Base-by-base conservation (phyloP, 2,888 invertebrate genomes). In the Melitaea athalia region DNA sequence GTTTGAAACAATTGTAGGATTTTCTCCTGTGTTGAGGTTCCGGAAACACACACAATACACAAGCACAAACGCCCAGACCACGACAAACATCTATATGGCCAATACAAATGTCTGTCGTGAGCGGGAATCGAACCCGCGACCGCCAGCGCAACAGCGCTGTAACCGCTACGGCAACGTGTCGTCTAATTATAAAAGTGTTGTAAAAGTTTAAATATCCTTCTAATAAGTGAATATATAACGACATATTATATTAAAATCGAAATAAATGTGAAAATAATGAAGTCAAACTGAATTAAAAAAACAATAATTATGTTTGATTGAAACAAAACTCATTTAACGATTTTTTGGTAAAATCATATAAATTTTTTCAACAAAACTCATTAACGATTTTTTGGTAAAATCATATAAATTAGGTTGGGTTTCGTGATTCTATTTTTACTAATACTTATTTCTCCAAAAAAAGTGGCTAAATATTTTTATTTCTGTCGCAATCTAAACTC, bases 401-500 rank as follows among this genome's bases (percentile, higher is more conserved):
- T 61, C 12, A 38, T 50, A 38, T 15, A 0, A 47, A 38, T 49
- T n/a, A n/a, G 12, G 5, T 24, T 24, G 10, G 4, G 55, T 55
- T 55, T 55, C 14, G n/a, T 50, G 14, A 50, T 31, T 55, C 12
- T 60, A 60, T 60, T 60, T 14, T 60, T 14, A n/a, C n/a, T n/a
- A 47, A 47, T 47, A n/a, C n/a, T 43, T 31, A 24, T 47, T 14
- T 47, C 47, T 12, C n/a, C 47, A 3, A 31, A 24, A 12, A 31
- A n/a, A 17, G 14, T 33, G 31, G 38, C 50, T 14, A 64, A 72
- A 68, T 66, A 49, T 66, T 62, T 70, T 62, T 53, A 15, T 38
- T 60, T 69, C 53, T 77, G 77, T 74, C 72, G 76, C 76, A 78
- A 77, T 75, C 73, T 64, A 69, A 75, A 72, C 72, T 68, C 69